Evolutionary conservation across 2,797 vertebrate genomes (phyloP), one percentile per base, ranked within the genome.

Genomic region (Centropyge bicolor): DNA sequence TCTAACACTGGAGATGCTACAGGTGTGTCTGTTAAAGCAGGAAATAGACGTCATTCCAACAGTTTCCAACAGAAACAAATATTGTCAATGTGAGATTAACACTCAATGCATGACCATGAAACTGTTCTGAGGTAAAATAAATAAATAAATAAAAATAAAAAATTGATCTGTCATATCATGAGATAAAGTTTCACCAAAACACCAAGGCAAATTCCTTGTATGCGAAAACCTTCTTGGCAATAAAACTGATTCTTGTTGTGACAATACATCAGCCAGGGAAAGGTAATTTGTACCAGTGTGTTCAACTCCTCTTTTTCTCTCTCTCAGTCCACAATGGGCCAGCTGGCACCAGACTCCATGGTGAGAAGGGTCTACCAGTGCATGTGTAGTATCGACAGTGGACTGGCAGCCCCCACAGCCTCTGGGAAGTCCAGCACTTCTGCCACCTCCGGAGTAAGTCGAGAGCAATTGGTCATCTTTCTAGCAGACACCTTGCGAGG

Each of bases 401-500:
- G 88, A 4, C 91, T 59, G 41, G 56, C 80, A 0, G 63, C 84
- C 0, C 81, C 86, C 0, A 36, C 74, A 8, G 60, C 67, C 11
- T 27, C 74, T 4, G 82, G 70, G 31, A 88, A 80, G 52, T n/a
- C 69, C 16, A 92, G 73, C 80, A 54, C 35, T 84, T 41, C 68
- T 81, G 66, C 82, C 8, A 22, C 67, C 0, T 75, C 90, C 1
- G 90, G 91, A 0, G 88, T 97, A 35, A 81, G 85, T 35, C 95
- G 86, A 35, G 96, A 97, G 79, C 97, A 98, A 88, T 91, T 98
- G 74, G 83, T 96, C 0, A 81, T 95, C 70, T 97, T 97, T 65
- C 86, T 97, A 55, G 96, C 96, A 0, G 92, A 96, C 68, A 83
- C 95, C 36, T 74, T 98, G 74, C 95, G 96, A 67, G 98, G 98